These are phyloP conservation scores for Metacarcinus magister DNA, from an alignment of 2,888 invertebrate species.

Conservation along the genomic window DNA sequence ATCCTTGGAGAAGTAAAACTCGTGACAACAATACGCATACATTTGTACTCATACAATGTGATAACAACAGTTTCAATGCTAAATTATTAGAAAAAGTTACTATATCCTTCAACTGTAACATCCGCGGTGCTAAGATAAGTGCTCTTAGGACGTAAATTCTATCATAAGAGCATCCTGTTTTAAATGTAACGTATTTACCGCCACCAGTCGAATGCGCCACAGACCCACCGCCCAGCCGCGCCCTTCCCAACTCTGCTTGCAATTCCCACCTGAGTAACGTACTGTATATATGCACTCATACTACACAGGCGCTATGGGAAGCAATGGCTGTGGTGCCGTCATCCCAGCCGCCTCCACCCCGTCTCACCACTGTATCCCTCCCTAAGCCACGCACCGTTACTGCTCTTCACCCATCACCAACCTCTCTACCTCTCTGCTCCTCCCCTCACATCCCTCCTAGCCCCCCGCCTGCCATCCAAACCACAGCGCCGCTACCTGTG, in stretches of 20 bases:
- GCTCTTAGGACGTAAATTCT: background rate
- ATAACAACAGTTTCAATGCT: background rate
- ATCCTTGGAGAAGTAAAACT: background rate
- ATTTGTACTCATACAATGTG: background rate
- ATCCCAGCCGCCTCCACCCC: background rate
- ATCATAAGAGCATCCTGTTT: slow-evolving; percentile 6
- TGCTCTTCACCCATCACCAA: background rate
- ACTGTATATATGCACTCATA: background rate
- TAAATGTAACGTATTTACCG: slow-evolving; percentile 42
- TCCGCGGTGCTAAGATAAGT: background rate
- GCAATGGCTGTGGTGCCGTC: background rate
- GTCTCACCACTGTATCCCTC: background rate
- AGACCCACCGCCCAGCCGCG: background rate
- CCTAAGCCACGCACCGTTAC: slow-evolving; percentile 36
- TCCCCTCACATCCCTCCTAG: background rate
- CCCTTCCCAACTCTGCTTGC: background rate
- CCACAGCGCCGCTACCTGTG: background rate
- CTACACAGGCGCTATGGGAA: background rate
- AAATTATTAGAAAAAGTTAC: background rate
- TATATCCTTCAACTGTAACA: background rate
- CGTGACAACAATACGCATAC: background rate
- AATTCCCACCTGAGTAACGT: background rate
- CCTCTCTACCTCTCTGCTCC: background rate
- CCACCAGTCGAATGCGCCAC: background rate
- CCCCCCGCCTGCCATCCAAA: background rate